phyloP scores from a whole-genome alignment of 2,888 invertebrate species.

The Sturmia bella region DNA sequence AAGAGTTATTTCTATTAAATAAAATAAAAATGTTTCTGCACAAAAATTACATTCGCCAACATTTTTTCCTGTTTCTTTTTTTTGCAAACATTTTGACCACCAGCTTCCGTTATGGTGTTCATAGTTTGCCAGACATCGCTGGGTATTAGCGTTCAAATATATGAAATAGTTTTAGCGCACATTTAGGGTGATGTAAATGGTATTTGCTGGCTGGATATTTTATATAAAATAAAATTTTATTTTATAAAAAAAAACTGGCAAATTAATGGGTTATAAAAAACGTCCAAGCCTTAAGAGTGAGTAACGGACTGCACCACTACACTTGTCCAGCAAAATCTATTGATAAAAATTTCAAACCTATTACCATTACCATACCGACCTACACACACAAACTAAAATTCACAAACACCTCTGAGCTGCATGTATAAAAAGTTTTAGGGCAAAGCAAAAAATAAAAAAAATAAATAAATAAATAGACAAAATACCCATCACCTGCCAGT shows the following conservation, averaged over 20 bases:
- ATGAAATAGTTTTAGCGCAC: conserved; percentile 25
- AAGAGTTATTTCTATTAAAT: conserved; percentile 50
- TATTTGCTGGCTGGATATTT: conserved; percentile 34
- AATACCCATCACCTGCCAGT: conserved; percentile 35
- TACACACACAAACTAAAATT: neutral
- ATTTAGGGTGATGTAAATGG: neutral
- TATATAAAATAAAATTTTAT: conserved; percentile 63
- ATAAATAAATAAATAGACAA: conserved; percentile 19
- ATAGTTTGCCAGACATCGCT: conserved; percentile 4
- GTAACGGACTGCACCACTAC: neutral
- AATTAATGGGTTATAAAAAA: conserved; percentile 21
- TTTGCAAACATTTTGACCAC: conserved; percentile 30
- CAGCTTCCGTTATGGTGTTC: conserved; percentile 41
- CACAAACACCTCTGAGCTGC: too few relatives aligned
- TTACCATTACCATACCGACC: neutral
- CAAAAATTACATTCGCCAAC: neutral
- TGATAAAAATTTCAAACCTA: conserved; percentile 8
- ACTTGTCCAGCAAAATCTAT: neutral
- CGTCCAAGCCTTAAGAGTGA: neutral
- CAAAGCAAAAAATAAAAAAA: too few relatives aligned
- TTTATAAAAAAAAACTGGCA: conserved; percentile 51
- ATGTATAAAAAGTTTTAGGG: neutral
- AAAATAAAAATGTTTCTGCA: conserved; percentile 35
- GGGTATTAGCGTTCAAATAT: conserved; percentile 22
- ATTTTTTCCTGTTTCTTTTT: neutral